Conservation (phyloP, 2,113 vertebrate genomes). For the Atlantisia rogersi region DNA sequence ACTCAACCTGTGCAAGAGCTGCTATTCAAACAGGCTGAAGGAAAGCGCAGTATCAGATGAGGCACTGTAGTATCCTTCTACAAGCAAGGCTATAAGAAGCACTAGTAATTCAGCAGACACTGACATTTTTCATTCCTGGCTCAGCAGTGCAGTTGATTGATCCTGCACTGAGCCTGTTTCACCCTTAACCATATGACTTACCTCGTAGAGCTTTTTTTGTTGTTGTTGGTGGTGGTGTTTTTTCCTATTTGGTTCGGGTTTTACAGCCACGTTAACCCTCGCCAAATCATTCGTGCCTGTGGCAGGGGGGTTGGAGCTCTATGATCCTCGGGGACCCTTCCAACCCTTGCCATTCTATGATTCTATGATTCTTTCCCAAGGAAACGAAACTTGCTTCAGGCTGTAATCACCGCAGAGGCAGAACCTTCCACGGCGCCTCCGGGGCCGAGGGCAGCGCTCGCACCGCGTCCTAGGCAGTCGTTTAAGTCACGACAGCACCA, state of each 20-base stretch:
- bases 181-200: neutral
- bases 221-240: too few relatives aligned
- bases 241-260: neutral
- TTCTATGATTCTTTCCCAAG: neutral
- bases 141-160: neutral
- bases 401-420: neutral
- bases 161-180: neutral
- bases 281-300: neutral
- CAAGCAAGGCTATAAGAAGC: neutral
- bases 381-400: neutral
- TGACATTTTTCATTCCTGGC: neutral
- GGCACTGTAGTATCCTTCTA: neutral
- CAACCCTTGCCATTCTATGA: too few relatives aligned
- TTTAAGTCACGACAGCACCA: slow-evolving; percentile 52
- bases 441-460: neutral
- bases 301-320: too few relatives aligned
- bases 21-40: slow-evolving; percentile 21
- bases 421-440: neutral
- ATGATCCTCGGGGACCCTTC: too few relatives aligned
- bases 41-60: slow-evolving; percentile 23
- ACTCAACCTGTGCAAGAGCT: neutral
- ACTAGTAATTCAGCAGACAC: neutral
- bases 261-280: neutral
- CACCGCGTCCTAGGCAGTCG: neutral
- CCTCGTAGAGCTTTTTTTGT: too few relatives aligned